Evolutionary conservation across 1,140 invertebrate species (phyloP), one percentile per base, ranked within the genome.

Genomic region (Leptopilina boulardi): DNA sequence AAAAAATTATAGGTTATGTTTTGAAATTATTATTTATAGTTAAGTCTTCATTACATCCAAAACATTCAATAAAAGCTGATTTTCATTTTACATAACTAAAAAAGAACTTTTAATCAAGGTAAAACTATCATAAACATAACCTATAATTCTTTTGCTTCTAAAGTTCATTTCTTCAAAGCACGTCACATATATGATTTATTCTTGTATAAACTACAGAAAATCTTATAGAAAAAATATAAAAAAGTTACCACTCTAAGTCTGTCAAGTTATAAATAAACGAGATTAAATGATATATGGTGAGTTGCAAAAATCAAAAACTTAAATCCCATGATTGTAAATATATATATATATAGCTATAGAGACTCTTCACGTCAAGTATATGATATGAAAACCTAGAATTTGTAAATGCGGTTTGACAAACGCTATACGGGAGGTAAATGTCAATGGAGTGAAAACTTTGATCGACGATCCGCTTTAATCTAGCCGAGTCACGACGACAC

Each of bases 401-500:
- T 56, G 19, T 44, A 70, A 70, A 70, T 76, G 70, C 18, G 47
- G 54, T 59, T 72, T 76, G 74, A 78, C 74, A 74, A 71, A 74
- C 73, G 74, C 73, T 74, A n/a, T n/a, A 51, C 42, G 54, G 59
- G 76, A 76, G 74, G 70, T 51, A 76, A 74, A 81, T 70, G 73
- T 78, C 79, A 76, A 76, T 78, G 74, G 72, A 80, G 79, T 74
- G 79, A 71, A 71, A 77, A 77, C 76, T 80, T 77, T 77, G 76
- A 54, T 71, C 74, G 71, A 51, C 70, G 79, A 80, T 73, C 74
- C 76, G 76, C 56, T 75, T 72, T 77, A 80, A 77, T 77, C 74
- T 23, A 42, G 42, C 56, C 72, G 66, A 74, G 70, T 76, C 74
- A 79, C 75, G 74, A 74, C 26, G 77, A 74, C 71, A 56, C n/a